Evolutionary conservation across 2,797 vertebrate species (phyloP).

Genomic region (Sus cebifrons): DNA sequence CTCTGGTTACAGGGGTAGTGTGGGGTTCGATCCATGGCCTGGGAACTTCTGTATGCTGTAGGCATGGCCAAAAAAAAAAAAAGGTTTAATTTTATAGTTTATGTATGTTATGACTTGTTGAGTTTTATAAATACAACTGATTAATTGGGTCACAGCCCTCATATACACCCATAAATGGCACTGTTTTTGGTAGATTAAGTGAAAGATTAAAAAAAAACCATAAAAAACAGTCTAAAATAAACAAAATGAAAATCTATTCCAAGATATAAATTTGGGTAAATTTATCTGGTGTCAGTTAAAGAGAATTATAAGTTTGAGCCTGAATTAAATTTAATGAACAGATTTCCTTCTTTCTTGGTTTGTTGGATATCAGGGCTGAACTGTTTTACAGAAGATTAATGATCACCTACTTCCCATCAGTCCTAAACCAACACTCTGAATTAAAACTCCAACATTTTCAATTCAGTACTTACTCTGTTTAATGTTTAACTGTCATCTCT

Average conservation of each 20-base stretch:
- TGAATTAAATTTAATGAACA: constrained; percentile 50
- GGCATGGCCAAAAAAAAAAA: too few relatives aligned
- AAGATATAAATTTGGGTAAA: constrained; percentile 29
- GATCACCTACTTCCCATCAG: neutral
- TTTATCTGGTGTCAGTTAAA: constrained; percentile 42
- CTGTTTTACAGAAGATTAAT: constrained; percentile 47
- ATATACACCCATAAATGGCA: constrained; percentile 49
- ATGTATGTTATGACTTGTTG: neutral
- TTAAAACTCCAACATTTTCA: constrained; percentile 50
- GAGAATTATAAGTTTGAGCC: constrained; percentile 4
- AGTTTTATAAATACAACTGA: constrained; percentile 60
- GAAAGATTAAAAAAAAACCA: constrained; percentile 8
- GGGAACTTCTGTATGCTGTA: too few relatives aligned
- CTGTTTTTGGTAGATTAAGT: constrained; percentile 43
- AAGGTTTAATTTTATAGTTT: constrained; percentile 28
- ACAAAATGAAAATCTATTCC: constrained; percentile 52
- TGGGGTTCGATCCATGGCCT: too few relatives aligned
- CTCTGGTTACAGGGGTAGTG: too few relatives aligned
- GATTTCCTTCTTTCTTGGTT: constrained; percentile 52
- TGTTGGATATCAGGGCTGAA: neutral
- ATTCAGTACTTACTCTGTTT: neutral
- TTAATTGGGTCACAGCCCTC: neutral
- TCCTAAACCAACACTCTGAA: neutral
- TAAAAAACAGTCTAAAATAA: neutral
- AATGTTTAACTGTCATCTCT: constrained; percentile 28